phyloP scores from a whole-genome alignment of 2,888 invertebrate species.

The Atethmia centrago region DNA sequence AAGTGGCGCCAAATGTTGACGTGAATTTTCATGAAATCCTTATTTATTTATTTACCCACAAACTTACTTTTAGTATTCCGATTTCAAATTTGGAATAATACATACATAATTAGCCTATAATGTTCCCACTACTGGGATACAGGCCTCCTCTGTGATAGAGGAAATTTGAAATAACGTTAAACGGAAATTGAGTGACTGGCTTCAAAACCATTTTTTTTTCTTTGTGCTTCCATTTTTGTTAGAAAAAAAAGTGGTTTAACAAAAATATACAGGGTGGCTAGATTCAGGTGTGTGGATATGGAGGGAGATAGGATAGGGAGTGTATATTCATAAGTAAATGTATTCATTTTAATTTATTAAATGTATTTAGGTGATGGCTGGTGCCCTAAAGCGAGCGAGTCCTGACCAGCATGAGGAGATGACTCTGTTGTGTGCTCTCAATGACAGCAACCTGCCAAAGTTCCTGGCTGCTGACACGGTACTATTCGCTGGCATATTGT shows the following conservation, averaged over 20 bases:
- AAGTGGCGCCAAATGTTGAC: too few relatives aligned
- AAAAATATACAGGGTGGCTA: neutral
- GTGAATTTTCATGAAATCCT: too few relatives aligned
- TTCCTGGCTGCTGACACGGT: constrained; percentile 96
- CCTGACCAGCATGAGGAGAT: constrained; percentile 96
- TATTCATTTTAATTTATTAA: neutral
- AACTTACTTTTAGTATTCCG: too few relatives aligned
- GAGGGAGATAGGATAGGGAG: too few relatives aligned
- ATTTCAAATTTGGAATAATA: too few relatives aligned
- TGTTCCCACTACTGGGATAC: too few relatives aligned
- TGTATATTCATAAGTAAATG: neutral
- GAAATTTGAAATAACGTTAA: too few relatives aligned
- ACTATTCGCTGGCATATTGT: constrained; percentile 96
- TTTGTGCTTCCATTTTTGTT: too few relatives aligned
- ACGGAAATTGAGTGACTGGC: neutral
- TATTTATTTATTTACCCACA: too few relatives aligned
- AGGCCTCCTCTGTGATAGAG: too few relatives aligned
- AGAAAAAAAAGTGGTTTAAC: too few relatives aligned
- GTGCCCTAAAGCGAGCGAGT: constrained; percentile 95
- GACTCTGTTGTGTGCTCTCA: constrained; percentile 95
- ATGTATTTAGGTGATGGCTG: constrained; percentile 94
- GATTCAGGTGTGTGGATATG: neutral
- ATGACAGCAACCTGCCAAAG: constrained; percentile 97
- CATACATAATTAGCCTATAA: too few relatives aligned
- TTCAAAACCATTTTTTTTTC: neutral